Conservation (phyloP, 2,888 invertebrate genomes). For the Thereva unica region DNA sequence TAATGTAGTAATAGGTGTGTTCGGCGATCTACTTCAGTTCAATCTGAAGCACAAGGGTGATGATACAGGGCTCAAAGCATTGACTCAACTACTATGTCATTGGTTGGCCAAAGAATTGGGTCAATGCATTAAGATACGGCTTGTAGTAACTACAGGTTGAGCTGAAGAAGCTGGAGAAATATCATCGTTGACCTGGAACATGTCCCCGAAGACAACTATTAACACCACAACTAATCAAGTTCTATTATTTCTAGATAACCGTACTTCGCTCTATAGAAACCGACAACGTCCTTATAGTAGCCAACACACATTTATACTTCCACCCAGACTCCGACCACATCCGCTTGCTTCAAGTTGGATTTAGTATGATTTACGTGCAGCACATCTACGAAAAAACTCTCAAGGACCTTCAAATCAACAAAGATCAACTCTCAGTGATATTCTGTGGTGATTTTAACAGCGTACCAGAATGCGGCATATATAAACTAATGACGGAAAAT, state of each 20-base stretch:
- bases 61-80: too few species aligned
- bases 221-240: not conserved
- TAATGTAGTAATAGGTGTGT: not conserved
- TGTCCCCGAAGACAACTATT: not conserved
- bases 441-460: constrained; percentile 95
- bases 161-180: too few species aligned
- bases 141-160: too few species aligned
- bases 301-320: constrained; percentile 93
- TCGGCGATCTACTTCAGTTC: too few species aligned
- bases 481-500: constrained; percentile 74
- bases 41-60: too few species aligned
- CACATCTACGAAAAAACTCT: constrained; percentile 58
- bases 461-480: constrained; percentile 80
- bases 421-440: constrained; percentile 62
- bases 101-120: too few species aligned
- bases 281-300: constrained; percentile 67
- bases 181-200: too few species aligned
- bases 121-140: too few species aligned
- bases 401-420: constrained; percentile 54
- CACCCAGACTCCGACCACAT: constrained; percentile 91
- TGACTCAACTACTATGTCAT: too few species aligned
- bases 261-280: constrained; percentile 64
- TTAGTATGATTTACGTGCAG: constrained; percentile 72
- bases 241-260: constrained; percentile 55
- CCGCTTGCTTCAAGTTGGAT: constrained; percentile 80